Percentiles rank a stretch among this genome's conserved stretches.
Conservation (phyloP, 2,797 vertebrate genomes). For the Hoplostethus mediterraneus region DNA sequence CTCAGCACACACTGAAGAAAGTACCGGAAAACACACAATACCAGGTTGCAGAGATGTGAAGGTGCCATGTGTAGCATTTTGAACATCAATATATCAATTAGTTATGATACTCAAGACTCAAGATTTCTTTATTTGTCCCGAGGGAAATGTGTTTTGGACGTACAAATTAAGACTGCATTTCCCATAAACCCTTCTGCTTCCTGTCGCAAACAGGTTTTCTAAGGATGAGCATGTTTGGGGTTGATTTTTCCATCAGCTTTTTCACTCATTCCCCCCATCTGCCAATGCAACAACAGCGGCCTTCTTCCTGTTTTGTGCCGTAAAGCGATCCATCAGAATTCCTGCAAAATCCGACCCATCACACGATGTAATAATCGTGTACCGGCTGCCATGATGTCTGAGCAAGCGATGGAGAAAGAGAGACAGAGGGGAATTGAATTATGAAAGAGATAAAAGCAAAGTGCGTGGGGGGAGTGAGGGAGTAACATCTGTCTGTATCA, state of each 20-base stretch:
- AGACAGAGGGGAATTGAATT: constrained; percentile 6
- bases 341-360: background rate
- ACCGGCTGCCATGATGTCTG: constrained; percentile 19
- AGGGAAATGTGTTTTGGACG: too few species aligned
- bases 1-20: background rate
- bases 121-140: too few species aligned
- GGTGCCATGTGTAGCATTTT: background rate
- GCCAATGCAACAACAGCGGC: background rate
- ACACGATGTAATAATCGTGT: background rate
- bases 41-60: background rate
- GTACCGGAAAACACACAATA: background rate
- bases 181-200: background rate
- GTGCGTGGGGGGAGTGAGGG: constrained; percentile 4
- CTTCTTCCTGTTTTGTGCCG: background rate
- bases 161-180: background rate
- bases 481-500: background rate
- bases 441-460: constrained; percentile 12
- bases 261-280: background rate
- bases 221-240: too few species aligned
- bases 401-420: constrained; percentile 5
- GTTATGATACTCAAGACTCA: background rate
- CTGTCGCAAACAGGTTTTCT: background rate
- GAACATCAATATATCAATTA: background rate
- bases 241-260: too few species aligned
- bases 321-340: too few species aligned